Evolutionary conservation across 2,113 vertebrate species (phyloP).

Genomic region (Helogale parvula): DNA sequence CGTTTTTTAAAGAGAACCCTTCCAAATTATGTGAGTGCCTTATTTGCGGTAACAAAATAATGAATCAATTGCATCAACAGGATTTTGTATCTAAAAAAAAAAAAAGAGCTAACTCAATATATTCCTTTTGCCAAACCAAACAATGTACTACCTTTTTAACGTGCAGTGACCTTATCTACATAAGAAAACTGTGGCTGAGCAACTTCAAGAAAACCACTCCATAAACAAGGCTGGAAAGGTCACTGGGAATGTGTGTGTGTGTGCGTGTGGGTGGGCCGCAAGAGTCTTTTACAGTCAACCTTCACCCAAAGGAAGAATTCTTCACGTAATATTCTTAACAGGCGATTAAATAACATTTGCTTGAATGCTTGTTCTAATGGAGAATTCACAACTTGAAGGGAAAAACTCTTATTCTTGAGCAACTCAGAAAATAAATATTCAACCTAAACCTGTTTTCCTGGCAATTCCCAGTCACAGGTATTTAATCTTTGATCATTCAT

Average conservation of each 20-base stretch:
- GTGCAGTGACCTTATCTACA: not conserved
- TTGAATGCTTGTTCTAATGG: conserved; percentile 1
- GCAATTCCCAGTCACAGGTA: not conserved
- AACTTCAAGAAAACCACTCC: not conserved
- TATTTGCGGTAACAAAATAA: not conserved
- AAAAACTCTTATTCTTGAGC: not conserved
- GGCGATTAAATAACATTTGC: not conserved
- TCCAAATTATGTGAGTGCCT: not conserved
- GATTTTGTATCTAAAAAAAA: not conserved
- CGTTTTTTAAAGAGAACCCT: not conserved
- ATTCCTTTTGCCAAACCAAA: not conserved
- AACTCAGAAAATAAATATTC: conserved; percentile 32
- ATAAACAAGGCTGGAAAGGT: not conserved
- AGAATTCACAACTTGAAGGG: not conserved
- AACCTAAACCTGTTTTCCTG: not conserved
- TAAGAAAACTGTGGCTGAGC: not conserved
- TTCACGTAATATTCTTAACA: not conserved
- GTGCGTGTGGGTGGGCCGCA: no score
- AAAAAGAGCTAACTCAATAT: not conserved
- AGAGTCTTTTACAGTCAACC: not conserved
- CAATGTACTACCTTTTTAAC: not conserved
- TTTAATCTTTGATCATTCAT: not conserved
- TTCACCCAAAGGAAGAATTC: not conserved
- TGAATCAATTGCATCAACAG: not conserved
- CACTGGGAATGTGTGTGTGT: not conserved